Conservation (phyloP, 2,797 vertebrate species). For the Epinephelus awoara region DNA sequence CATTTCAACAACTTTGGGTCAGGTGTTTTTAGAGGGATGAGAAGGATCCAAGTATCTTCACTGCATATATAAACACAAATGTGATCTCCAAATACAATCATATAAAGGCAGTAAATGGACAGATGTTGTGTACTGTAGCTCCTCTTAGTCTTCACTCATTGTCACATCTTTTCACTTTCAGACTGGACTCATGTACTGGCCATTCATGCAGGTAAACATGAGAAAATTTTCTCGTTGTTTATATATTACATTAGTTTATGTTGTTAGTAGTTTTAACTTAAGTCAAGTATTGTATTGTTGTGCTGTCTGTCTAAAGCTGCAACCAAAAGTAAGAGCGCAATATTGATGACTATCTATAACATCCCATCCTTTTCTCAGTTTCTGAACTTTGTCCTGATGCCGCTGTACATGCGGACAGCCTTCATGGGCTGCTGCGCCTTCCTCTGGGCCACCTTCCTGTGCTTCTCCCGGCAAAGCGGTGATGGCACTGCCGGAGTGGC, state of each 20-base stretch:
- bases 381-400: conserved; percentile 93
- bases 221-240: not conserved
- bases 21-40: too few relatives aligned
- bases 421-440: conserved; percentile 94
- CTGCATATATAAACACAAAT: too few relatives aligned
- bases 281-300: not conserved
- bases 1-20: too few relatives aligned
- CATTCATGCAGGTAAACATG: conserved; percentile 92
- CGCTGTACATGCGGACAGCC: conserved; percentile 90
- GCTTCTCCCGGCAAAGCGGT: conserved; percentile 91
- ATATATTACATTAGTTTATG: too few relatives aligned
- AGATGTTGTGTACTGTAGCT: not conserved
- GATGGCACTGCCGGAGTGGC: conserved; percentile 88
- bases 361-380: conserved; percentile 79
- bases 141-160: not conserved
- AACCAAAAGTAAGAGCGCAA: not conserved
- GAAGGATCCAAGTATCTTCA: too few relatives aligned
- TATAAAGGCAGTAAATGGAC: not conserved
- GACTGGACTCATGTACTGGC: conserved; percentile 96
- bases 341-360: not conserved
- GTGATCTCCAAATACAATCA: too few relatives aligned
- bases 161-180: conserved; percentile 77
- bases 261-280: not conserved
- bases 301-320: not conserved
- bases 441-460: conserved; percentile 95